These are phyloP conservation scores for Pagrus major DNA, from an alignment of 2,113 vertebrate species.

Conservation along the genomic window DNA sequence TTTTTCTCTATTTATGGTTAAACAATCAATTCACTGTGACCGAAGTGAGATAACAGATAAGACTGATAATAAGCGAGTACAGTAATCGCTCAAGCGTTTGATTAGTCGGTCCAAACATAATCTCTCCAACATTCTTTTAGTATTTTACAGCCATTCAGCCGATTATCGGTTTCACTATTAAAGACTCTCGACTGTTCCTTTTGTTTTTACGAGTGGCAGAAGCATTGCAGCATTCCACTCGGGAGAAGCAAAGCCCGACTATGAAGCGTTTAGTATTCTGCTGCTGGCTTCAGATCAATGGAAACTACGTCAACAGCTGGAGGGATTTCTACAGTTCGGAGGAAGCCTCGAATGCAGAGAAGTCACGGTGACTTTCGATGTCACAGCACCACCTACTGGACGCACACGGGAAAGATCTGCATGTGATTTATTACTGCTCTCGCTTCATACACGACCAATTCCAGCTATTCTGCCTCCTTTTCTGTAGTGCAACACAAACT, in stretches of 20 bases:
- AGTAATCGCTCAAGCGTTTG: conserved; percentile 5
- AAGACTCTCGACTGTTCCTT: neutral
- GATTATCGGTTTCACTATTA: neutral
- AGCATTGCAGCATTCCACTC: conserved; percentile 41
- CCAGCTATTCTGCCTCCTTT: neutral
- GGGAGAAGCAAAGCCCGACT: conserved; percentile 21
- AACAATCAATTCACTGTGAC: neutral
- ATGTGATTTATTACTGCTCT: neutral
- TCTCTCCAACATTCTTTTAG: conserved; percentile 32
- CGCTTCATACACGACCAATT: neutral
- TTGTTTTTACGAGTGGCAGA: neutral
- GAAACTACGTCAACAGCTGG: conserved; percentile 72
- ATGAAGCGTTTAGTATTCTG: conserved; percentile 70
- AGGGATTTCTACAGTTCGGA: conserved; percentile 73
- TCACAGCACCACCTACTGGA: conserved; percentile 79
- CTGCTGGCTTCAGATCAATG: conserved; percentile 67
- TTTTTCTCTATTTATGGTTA: neutral
- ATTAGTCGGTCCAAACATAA: conserved; percentile 16
- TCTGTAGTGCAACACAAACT: neutral
- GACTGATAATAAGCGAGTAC: conserved; percentile 22
- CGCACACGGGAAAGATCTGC: conserved; percentile 11
- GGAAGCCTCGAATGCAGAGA: conserved; percentile 34
- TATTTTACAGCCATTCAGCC: conserved; percentile 13
- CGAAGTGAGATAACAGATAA: neutral
- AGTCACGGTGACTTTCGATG: conserved; percentile 20